These are phyloP conservation scores for Listrodromus nycthemerus DNA, from an alignment of 2,888 invertebrate species.

Conservation along the genomic window DNA sequence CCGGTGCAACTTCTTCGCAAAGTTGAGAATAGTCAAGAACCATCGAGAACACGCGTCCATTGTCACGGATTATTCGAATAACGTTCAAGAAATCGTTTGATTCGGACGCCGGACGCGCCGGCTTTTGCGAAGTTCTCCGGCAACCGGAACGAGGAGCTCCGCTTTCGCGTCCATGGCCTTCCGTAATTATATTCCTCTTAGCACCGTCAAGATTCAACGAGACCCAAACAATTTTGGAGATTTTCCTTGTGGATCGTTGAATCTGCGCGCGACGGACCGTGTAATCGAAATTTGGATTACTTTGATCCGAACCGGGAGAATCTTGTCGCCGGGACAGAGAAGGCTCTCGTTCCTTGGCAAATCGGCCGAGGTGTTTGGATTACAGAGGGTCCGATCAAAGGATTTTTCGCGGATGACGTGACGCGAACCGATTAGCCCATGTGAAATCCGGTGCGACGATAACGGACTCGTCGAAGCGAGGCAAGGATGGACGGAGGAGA, in stretches of 20 bases:
- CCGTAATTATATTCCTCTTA: constrained; percentile 3
- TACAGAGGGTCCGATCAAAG: constrained; percentile 34
- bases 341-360: neutral
- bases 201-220: neutral
- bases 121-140: neutral
- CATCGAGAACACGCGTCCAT: constrained; percentile 2
- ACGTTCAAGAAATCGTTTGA: neutral
- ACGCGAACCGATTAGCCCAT: constrained; percentile 42
- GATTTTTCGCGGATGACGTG: constrained; percentile 17
- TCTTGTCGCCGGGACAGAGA: neutral
- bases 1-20: neutral
- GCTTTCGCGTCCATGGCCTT: neutral
- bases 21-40: constrained; percentile 5
- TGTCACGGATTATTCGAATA: neutral
- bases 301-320: constrained; percentile 37
- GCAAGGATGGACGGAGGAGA: neutral
- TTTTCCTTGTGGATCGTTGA: neutral
- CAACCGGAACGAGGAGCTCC: neutral
- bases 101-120: neutral
- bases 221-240: neutral
- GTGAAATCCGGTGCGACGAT: constrained; percentile 40
- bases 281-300: constrained; percentile 14
- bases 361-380: constrained; percentile 22
- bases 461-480: constrained; percentile 39
- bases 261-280: neutral